These are phyloP conservation scores for Sus scrofa DNA, from an alignment of 2,113 vertebrate species.

Conservation along the genomic window DNA sequence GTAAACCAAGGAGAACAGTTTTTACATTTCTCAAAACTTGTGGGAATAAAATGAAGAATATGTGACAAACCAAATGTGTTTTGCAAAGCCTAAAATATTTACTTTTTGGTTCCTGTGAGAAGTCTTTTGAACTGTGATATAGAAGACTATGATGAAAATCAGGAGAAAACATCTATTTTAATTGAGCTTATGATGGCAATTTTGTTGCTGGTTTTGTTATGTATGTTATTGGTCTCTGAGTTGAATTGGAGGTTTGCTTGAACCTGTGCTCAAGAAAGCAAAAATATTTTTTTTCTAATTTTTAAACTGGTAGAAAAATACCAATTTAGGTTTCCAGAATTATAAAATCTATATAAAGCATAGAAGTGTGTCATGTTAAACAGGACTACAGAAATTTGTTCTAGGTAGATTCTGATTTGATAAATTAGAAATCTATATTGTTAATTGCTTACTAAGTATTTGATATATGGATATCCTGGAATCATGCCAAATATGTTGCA, in stretches of 20 bases:
- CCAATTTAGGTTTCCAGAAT: not conserved
- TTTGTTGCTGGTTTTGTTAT: not conserved
- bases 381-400: not conserved
- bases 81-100: not conserved
- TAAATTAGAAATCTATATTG: not conserved
- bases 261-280: not conserved
- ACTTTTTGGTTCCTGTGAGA: not conserved
- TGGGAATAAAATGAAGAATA: not conserved
- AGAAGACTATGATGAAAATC: not conserved
- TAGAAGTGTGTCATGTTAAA: not conserved
- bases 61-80: not conserved
- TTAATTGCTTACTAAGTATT: not conserved
- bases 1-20: not conserved
- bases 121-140: not conserved
- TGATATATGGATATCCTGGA: not conserved
- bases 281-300: not conserved
- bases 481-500: not conserved
- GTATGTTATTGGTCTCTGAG: not conserved
- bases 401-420: not conserved
- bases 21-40: not conserved
- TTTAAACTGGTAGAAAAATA: not conserved
- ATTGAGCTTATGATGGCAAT: not conserved
- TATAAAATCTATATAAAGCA: conserved; percentile 10
- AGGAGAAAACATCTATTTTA: not conserved
- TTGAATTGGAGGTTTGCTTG: not conserved